A percentile compares a stretch with the other conserved stretches of the same genome.
phyloP scores from a whole-genome alignment of 2,888 invertebrate genomes.

The Drosophila anomalata region DNA sequence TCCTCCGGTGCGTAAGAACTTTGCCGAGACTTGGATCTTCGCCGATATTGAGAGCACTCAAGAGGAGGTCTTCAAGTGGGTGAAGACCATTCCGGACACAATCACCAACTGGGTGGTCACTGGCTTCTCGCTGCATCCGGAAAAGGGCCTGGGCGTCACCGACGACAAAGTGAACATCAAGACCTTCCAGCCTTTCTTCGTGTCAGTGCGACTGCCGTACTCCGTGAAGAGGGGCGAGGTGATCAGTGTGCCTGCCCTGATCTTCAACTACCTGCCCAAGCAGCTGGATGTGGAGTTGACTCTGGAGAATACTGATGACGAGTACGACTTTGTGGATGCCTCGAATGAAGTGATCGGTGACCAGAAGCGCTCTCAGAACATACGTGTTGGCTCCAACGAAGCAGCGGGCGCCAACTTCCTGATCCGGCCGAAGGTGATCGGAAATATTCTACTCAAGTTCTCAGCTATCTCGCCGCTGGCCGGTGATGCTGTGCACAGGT shows the following conservation, averaged over 20 bases:
- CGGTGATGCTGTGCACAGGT: constrained; percentile 91
- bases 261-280: constrained; percentile 93
- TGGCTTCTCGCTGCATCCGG: constrained; percentile 90
- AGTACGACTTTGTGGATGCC: constrained; percentile 93
- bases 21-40: constrained; percentile 90
- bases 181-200: constrained; percentile 92
- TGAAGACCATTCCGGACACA: constrained; percentile 88
- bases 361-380: constrained; percentile 88
- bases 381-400: constrained; percentile 88
- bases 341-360: constrained; percentile 95
- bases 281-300: constrained; percentile 92
- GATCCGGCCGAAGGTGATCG: constrained; percentile 89
- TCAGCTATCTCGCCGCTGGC: constrained; percentile 90
- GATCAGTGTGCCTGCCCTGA: constrained; percentile 92
- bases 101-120: constrained; percentile 93
- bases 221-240: constrained; percentile 95
- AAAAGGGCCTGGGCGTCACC: constrained; percentile 90
- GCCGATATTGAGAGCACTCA: constrained; percentile 83
- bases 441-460: constrained; percentile 89
- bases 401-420: constrained; percentile 93
- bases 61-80: constrained; percentile 68
- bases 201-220: constrained; percentile 93
- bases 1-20: constrained; percentile 85
- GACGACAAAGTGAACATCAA: constrained; percentile 87
- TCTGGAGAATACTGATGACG: constrained; percentile 90